These are phyloP conservation scores for Fregata magnificens DNA, from an alignment of 2,113 vertebrate genomes.

Conservation along the genomic window DNA sequence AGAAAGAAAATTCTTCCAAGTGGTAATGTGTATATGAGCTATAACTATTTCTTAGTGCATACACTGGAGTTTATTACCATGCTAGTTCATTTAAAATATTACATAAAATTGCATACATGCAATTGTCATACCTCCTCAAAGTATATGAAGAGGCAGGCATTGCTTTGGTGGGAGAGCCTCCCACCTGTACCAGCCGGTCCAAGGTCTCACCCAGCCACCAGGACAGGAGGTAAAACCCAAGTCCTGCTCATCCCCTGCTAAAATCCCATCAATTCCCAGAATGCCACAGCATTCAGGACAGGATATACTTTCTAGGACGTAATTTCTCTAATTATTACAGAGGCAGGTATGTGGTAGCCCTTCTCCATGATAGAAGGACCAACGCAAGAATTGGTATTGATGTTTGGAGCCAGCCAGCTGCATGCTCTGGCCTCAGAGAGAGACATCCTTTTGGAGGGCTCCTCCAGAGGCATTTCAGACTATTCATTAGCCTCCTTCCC, in stretches of 20 bases:
- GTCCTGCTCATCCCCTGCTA: background rate
- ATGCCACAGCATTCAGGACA: background rate
- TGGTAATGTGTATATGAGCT: background rate
- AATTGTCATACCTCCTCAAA: background rate
- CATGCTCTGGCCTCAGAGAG: background rate
- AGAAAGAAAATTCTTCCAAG: background rate
- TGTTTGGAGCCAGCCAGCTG: background rate
- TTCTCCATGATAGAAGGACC: background rate
- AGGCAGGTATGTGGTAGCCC: rapidly evolving
- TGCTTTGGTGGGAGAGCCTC: background rate
- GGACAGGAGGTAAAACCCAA: background rate
- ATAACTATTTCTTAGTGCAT: background rate
- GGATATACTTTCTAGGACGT: background rate
- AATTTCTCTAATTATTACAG: background rate
- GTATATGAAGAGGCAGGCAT: rapidly evolving
- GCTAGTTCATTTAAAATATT: background rate
- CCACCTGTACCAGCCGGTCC: background rate
- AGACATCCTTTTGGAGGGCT: background rate
- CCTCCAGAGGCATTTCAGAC: background rate
- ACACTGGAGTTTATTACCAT: background rate
- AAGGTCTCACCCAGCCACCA: background rate
- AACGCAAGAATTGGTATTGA: background rate
- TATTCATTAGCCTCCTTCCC: background rate
- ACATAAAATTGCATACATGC: background rate
- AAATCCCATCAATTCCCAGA: background rate